A percentile compares a stretch with the other conserved stretches of the same genome.
Evolutionary conservation across 2,797 vertebrate genomes (phyloP).

Genomic region (Artibeus lituratus): DNA sequence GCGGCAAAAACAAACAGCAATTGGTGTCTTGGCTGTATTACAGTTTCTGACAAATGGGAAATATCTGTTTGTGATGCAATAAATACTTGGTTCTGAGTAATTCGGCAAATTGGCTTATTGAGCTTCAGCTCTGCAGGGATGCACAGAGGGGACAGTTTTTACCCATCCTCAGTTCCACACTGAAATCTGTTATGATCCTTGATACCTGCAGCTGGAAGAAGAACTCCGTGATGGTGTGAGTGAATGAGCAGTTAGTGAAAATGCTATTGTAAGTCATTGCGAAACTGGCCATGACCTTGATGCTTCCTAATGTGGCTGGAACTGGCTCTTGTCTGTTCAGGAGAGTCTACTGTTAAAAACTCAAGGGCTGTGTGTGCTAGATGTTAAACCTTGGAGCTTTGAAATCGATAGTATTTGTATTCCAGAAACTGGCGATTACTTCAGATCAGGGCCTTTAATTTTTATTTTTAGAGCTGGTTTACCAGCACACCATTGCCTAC

Average conservation of each 20-base stretch:
- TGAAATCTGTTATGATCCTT: neutral
- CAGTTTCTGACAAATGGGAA: slow-evolving; percentile 55
- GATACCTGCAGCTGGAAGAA: neutral
- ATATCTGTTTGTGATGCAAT: slow-evolving; percentile 44
- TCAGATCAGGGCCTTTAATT: neutral
- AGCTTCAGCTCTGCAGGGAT: slow-evolving; percentile 16
- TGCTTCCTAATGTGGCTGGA: neutral
- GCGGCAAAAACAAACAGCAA: slow-evolving; percentile 38
- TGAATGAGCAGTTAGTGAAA: neutral
- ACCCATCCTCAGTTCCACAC: slow-evolving; percentile 4
- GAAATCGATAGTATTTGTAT: neutral
- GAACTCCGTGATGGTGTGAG: neutral
- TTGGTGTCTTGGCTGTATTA: slow-evolving; percentile 22
- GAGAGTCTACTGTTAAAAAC: neutral
- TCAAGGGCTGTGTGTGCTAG: neutral
- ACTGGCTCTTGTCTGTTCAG: neutral
- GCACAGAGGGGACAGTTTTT: slow-evolving; percentile 15
- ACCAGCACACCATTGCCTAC: neutral
- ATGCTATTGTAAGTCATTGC: neutral
- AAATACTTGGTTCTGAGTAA: slow-evolving; percentile 44
- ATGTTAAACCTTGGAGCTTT: neutral
- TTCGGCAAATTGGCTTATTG: slow-evolving; percentile 53
- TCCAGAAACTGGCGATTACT: neutral
- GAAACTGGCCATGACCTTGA: neutral
- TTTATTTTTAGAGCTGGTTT: neutral